phyloP scores from a whole-genome alignment of 2,888 invertebrate species.

The Luffia ferchaultella region DNA sequence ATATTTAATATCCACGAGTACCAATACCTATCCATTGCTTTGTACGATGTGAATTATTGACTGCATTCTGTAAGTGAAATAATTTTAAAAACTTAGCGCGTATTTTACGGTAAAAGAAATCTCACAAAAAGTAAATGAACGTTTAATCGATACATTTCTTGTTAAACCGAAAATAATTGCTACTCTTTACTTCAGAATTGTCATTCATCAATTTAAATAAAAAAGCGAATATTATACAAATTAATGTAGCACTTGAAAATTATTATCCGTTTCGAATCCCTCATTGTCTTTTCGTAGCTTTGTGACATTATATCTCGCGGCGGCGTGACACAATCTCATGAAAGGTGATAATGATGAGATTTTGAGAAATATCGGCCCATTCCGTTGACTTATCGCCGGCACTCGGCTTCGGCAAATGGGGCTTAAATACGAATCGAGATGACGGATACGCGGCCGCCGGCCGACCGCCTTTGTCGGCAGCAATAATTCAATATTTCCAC shows the following conservation, averaged over 20 bases:
- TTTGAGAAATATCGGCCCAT: background rate
- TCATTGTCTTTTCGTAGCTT: background rate
- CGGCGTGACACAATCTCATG: background rate
- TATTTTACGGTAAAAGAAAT: too few relatives aligned
- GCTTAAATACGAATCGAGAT: background rate
- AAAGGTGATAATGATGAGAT: background rate
- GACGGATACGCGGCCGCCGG: background rate
- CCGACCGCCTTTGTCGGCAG: conserved; percentile 3
- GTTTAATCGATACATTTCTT: too few relatives aligned
- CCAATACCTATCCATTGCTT: too few relatives aligned
- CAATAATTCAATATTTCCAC: conserved; percentile 25
- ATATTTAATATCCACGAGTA: too few relatives aligned
- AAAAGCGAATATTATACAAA: background rate
- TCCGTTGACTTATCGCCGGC: background rate
- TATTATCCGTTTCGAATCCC: background rate
- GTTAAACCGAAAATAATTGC: too few relatives aligned
- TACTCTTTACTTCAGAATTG: too few relatives aligned
- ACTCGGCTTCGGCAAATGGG: background rate
- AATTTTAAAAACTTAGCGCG: too few relatives aligned
- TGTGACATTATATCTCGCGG: background rate
- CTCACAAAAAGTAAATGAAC: too few relatives aligned
- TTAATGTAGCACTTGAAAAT: background rate
- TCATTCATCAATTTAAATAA: too few relatives aligned
- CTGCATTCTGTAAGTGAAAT: too few relatives aligned
- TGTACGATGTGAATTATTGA: too few relatives aligned